Evolutionary conservation across 2,888 invertebrate species (phyloP).

Genomic region (Rhorus exstirpatorius): DNA sequence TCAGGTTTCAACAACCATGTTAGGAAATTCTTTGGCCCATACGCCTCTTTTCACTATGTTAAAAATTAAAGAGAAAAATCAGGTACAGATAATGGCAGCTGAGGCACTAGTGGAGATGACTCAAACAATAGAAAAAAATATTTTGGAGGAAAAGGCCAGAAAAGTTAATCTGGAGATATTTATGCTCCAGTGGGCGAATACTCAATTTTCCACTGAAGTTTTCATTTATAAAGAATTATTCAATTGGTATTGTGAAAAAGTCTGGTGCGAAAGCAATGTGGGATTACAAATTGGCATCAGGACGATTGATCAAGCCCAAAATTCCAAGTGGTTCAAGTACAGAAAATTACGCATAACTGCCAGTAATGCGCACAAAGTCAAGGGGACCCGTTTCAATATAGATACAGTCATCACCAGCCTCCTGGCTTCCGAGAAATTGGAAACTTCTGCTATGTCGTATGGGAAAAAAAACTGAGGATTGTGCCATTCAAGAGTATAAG

Average conservation of each 20-base stretch:
- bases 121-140: constrained; percentile 34
- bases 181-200: constrained; percentile 20
- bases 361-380: not conserved
- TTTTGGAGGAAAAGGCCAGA: not conserved
- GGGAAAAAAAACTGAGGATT: constrained; percentile 60
- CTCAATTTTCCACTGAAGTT: not conserved
- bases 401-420: not conserved
- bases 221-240: not conserved
- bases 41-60: constrained; percentile 60
- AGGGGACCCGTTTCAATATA: not conserved
- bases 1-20: not conserved
- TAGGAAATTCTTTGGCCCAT: constrained; percentile 40
- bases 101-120: constrained; percentile 63
- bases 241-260: not conserved
- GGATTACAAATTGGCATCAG: constrained; percentile 52
- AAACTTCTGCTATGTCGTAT: constrained; percentile 28
- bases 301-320: not conserved
- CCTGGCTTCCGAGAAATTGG: not conserved
- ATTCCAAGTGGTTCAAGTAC: constrained; percentile 46
- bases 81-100: constrained; percentile 65
- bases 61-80: constrained; percentile 64
- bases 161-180: constrained; percentile 1
- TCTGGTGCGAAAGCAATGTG: constrained; percentile 44
- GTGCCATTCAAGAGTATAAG: constrained; percentile 66
- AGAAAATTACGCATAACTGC: constrained; percentile 65